Conservation (phyloP, 1,140 invertebrate species). For the Grapholita molesta region DNA sequence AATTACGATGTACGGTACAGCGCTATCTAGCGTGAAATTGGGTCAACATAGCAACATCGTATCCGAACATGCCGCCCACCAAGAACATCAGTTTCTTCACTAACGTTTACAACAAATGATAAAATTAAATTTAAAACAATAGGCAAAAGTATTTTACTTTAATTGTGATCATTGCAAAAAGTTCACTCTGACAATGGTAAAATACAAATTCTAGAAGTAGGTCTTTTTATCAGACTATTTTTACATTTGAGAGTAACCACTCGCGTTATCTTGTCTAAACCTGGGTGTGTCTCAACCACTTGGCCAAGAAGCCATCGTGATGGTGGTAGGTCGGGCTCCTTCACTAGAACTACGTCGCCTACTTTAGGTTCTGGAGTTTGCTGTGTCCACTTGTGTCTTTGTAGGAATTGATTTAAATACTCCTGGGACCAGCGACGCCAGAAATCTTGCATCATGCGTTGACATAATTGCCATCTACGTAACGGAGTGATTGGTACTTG, state of each 20-base stretch:
- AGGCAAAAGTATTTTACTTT: neutral
- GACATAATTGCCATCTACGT: neutral
- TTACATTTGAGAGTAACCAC: constrained; percentile 12
- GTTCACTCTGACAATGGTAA: neutral
- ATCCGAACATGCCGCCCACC: neutral
- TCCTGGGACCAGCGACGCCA: constrained; percentile 6
- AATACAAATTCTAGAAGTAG: neutral
- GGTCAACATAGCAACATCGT: neutral
- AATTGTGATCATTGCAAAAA: neutral
- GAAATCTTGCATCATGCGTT: constrained; percentile 10
- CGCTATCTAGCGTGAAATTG: neutral
- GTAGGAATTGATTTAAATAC: neutral
- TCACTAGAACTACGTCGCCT: neutral
- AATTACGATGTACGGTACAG: too few species aligned
- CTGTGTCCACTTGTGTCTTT: neutral
- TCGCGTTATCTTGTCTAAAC: constrained; percentile 7
- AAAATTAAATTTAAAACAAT: neutral
- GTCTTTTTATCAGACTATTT: constrained; percentile 4
- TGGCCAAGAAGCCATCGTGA: constrained; percentile 3
- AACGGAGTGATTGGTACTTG: neutral
- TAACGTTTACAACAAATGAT: neutral
- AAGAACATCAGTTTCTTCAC: neutral
- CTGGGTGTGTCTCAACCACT: neutral
- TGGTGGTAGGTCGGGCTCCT: constrained; percentile 1
- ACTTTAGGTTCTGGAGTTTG: neutral